Conservation (phyloP, 2,113 vertebrate species). For the Larimichthys polyactis region DNA sequence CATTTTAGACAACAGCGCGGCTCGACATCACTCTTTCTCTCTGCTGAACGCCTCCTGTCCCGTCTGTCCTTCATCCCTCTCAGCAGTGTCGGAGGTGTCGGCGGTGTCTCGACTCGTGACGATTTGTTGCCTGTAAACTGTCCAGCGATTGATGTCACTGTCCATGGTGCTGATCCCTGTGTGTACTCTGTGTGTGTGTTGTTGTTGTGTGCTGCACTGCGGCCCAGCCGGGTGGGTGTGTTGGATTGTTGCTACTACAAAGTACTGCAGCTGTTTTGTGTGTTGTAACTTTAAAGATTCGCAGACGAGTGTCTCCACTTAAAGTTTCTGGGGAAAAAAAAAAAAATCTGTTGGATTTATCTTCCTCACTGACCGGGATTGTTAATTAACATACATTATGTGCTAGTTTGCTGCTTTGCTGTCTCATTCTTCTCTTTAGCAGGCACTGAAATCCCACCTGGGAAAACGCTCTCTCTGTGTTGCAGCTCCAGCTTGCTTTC, state of each 20-base stretch:
- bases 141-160: slow-evolving; percentile 54
- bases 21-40: not conserved
- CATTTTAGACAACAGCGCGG: not conserved
- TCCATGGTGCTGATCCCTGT: slow-evolving; percentile 80
- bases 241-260: not conserved
- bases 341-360: slow-evolving; percentile 15
- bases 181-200: not conserved
- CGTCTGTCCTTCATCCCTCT: not conserved
- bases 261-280: not conserved
- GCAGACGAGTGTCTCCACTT: not conserved
- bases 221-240: not conserved
- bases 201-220: not conserved
- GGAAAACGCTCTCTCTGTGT: slow-evolving; percentile 39
- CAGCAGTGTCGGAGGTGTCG: not conserved
- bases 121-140: slow-evolving; percentile 7
- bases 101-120: not conserved
- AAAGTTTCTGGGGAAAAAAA: not conserved
- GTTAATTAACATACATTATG: slow-evolving; percentile 46
- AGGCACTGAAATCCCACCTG: slow-evolving; percentile 20
- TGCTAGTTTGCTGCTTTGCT: slow-evolving; percentile 25
- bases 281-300: not conserved
- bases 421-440: slow-evolving; percentile 7
- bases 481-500: not conserved
- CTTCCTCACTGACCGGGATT: not conserved
- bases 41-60: not conserved